phyloP scores from a whole-genome alignment of 1,140 invertebrate genomes.

The Dendroctonus ponderosae region DNA sequence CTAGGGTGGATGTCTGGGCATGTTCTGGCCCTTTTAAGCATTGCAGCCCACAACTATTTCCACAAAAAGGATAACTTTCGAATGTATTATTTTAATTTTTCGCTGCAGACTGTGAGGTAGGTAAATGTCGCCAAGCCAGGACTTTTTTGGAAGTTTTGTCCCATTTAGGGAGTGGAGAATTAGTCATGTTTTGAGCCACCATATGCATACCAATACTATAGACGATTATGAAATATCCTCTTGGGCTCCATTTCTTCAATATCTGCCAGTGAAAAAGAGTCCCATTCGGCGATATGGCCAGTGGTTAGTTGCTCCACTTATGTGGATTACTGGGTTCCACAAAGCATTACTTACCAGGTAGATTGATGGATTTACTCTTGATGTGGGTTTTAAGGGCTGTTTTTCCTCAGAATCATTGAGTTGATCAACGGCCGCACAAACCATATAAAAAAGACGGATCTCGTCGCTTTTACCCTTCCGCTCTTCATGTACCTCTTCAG shows the following conservation, averaged over 20 bases:
- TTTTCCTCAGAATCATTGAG: conserved; percentile 18
- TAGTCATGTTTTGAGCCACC: conserved; percentile 75
- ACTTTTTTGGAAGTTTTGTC: background rate
- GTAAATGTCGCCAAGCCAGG: background rate
- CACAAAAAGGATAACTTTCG: conserved; percentile 77
- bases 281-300: conserved; percentile 51
- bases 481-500: conserved; percentile 56
- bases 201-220: conserved; percentile 75
- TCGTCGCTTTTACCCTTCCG: conserved; percentile 31
- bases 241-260: conserved; percentile 67
- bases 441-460: conserved; percentile 42
- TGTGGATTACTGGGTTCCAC: conserved; percentile 53
- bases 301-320: conserved; percentile 55
- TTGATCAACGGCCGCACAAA: conserved; percentile 19
- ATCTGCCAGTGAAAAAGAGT: conserved; percentile 58
- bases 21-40: conserved; percentile 57
- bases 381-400: background rate
- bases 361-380: conserved; percentile 12
- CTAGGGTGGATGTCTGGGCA: conserved; percentile 54
- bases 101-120: conserved; percentile 62
- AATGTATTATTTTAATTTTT: conserved; percentile 77
- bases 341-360: conserved; percentile 54
- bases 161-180: conserved; percentile 68
- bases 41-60: conserved; percentile 76
- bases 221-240: conserved; percentile 71